A percentile compares a stretch with the other conserved stretches of the same genome.
Conservation (phyloP, 1,140 invertebrate species). For the Drosophila orena region DNA sequence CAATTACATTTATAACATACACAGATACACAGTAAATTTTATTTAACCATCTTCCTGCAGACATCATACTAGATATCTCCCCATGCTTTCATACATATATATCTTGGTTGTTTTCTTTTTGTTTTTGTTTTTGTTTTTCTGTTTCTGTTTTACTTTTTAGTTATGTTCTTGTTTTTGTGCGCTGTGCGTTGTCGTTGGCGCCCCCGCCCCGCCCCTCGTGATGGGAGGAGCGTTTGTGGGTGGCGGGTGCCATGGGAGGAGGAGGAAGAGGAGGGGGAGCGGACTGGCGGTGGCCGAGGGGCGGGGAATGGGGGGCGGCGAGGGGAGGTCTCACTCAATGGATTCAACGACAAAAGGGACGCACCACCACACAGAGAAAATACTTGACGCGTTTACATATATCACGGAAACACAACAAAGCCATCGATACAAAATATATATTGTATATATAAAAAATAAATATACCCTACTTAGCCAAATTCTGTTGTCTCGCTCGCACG, state of each 20-base stretch:
- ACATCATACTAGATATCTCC: constrained; percentile 22
- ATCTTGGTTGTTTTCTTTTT: constrained; percentile 3
- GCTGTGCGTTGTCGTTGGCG: constrained; percentile 51
- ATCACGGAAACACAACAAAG: constrained; percentile 82
- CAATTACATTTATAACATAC: constrained; percentile 51
- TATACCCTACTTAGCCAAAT: constrained; percentile 75
- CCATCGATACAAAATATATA: constrained; percentile 78
- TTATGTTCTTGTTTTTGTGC: constrained; percentile 4
- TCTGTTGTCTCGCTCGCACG: constrained; percentile 21
- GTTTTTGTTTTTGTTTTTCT: constrained; percentile 3
- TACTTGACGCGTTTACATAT: constrained; percentile 71
- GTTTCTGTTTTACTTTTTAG: background rate
- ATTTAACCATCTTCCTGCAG: constrained; percentile 35
- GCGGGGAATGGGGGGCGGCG: constrained; percentile 5
- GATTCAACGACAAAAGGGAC: constrained; percentile 29
- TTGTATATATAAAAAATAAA: constrained; percentile 71
- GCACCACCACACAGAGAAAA: constrained; percentile 26
- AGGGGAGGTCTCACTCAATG: constrained; percentile 39
- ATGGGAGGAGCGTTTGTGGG: background rate
- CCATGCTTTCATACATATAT: constrained; percentile 4
- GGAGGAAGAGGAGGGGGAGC: background rate
- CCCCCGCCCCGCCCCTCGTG: constrained; percentile 11
- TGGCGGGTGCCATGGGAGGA: background rate
- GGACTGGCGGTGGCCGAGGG: background rate
- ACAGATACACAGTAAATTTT: constrained; percentile 55